phyloP scores from a whole-genome alignment of 1,140 invertebrate genomes.

The Solenopsis fugax region DNA sequence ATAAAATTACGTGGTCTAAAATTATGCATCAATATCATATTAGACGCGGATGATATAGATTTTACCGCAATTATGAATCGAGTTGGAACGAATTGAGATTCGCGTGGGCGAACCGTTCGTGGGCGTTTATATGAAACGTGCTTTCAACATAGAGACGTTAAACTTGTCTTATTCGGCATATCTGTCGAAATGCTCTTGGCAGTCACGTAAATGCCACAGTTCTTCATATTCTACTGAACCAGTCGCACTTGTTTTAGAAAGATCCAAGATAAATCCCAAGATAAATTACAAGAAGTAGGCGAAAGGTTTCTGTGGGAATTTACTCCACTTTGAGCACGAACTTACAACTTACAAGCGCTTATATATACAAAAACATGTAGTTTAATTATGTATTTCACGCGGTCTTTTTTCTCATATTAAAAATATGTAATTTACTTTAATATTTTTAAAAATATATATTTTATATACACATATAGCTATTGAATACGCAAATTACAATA shows the following conservation, averaged over 20 bases:
- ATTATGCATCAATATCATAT: neutral
- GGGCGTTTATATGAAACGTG: slow-evolving; percentile 17
- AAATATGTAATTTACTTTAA: neutral
- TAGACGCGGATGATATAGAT: neutral
- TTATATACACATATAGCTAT: neutral
- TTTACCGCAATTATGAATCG: neutral
- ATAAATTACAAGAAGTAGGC: neutral
- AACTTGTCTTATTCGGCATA: neutral
- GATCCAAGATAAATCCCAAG: slow-evolving; percentile 19
- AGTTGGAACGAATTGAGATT: neutral
- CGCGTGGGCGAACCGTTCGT: neutral
- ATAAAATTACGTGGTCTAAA: neutral
- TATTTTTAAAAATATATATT: neutral
- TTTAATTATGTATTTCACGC: neutral
- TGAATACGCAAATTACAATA: too few relatives aligned
- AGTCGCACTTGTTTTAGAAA: too few relatives aligned
- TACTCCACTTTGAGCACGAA: neutral
- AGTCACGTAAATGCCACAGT: slow-evolving; percentile 45
- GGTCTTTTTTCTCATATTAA: neutral
- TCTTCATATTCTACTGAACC: neutral
- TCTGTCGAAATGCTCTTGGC: neutral
- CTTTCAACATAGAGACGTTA: slow-evolving; percentile 8
- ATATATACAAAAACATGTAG: neutral
- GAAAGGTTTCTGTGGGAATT: neutral
- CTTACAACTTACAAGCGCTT: neutral